These are phyloP conservation scores for Monodelphis domestica DNA, from an alignment of 2,797 vertebrate genomes.

Conservation along the genomic window DNA sequence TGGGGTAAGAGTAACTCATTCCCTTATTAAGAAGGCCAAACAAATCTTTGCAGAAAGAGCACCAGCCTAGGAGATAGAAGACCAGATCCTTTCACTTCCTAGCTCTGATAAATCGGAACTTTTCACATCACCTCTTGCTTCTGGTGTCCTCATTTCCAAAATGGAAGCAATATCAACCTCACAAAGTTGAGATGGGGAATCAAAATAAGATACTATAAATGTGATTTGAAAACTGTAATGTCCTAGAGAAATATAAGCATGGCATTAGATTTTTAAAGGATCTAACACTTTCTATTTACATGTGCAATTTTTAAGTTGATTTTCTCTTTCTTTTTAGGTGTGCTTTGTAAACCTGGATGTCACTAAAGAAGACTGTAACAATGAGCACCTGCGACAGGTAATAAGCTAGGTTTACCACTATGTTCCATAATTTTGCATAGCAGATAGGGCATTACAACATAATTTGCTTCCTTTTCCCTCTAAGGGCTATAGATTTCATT, in stretches of 20 bases:
- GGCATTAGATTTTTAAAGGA: background rate
- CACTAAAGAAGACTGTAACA: constrained; percentile 84
- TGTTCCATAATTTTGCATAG: accelerated
- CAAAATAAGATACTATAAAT: background rate
- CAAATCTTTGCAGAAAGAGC: background rate
- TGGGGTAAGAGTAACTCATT: background rate
- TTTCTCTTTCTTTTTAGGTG: constrained; percentile 85
- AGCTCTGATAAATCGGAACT: too few relatives aligned
- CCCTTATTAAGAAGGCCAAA: background rate
- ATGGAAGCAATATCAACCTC: background rate
- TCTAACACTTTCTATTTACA: background rate
- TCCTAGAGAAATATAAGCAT: background rate
- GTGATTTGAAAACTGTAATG: background rate
- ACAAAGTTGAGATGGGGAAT: background rate
- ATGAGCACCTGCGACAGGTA: constrained; percentile 92
- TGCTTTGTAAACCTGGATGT: constrained; percentile 96
- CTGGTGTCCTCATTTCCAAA: background rate
- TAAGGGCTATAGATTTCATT: background rate
- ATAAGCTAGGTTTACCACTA: constrained; percentile 30
- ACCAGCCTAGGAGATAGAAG: background rate
- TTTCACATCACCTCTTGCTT: background rate
- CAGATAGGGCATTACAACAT: accelerated
- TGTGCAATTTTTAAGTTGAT: background rate
- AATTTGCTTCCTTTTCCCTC: background rate
- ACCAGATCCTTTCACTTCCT: background rate